Evolutionary conservation across 2,797 vertebrate genomes (phyloP).

Genomic region (Dallia pectoralis): DNA sequence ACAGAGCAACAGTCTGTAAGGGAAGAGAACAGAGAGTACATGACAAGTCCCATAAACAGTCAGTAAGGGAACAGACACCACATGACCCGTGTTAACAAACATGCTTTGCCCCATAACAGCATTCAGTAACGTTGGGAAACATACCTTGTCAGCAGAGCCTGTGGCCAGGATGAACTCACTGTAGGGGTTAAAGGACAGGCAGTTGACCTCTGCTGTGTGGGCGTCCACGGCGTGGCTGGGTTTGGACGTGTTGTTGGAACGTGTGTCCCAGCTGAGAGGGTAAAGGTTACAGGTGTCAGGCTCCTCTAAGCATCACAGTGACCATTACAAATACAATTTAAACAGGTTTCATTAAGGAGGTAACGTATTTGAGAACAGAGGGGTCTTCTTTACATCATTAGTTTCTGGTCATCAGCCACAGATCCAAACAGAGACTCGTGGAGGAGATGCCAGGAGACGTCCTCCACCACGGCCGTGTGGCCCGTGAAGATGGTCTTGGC

Average conservation of each 20-base stretch:
- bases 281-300: constrained; percentile 30
- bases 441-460: constrained; percentile 95
- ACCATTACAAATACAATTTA: neutral
- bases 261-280: constrained; percentile 89
- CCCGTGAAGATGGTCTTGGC: constrained; percentile 98
- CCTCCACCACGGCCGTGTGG: constrained; percentile 95
- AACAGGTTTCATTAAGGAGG: neutral
- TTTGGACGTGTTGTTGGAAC: constrained; percentile 97
- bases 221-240: constrained; percentile 97
- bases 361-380: neutral
- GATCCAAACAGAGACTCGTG: constrained; percentile 96
- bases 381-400: constrained; percentile 87
- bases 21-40: neutral
- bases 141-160: constrained; percentile 95
- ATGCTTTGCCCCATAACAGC: too few relatives aligned
- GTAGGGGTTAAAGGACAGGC: constrained; percentile 96
- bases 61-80: too few relatives aligned
- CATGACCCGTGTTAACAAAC: too few relatives aligned
- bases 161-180: constrained; percentile 97
- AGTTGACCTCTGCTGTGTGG: constrained; percentile 98
- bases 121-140: too few relatives aligned
- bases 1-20: constrained; percentile 91
- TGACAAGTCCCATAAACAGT: too few relatives aligned
- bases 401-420: constrained; percentile 95
- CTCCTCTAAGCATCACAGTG: neutral